Percentiles rank a stretch among this genome's conserved stretches.
phyloP scores from a whole-genome alignment of 2,113 vertebrate genomes.

The Triplophysa rosa region DNA sequence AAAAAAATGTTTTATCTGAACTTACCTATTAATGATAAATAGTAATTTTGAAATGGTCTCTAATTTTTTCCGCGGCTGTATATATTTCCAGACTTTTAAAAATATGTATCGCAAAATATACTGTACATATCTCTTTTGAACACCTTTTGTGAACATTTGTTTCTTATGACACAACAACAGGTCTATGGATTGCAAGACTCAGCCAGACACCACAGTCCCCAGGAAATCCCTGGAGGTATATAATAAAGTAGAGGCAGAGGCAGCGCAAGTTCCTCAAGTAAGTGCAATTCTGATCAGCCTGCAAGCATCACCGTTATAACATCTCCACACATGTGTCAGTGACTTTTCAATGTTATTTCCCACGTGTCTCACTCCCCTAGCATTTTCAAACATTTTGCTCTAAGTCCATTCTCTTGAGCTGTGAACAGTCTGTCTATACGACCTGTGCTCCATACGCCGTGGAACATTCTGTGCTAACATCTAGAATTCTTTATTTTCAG shows the following conservation, averaged over 20 bases:
- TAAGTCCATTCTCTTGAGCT: background rate
- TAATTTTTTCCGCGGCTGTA: too few relatives aligned
- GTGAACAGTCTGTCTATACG: constrained; percentile 49
- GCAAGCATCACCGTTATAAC: background rate
- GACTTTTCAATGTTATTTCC: constrained; percentile 15
- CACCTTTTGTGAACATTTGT: constrained; percentile 1
- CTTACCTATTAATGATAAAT: too few relatives aligned
- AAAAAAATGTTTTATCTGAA: too few relatives aligned
- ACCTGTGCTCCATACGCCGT: constrained; percentile 39
- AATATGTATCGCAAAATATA: background rate
- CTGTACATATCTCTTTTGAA: background rate
- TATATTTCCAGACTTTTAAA: background rate
- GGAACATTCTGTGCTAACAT: constrained; percentile 66
- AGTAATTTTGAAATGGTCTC: too few relatives aligned
- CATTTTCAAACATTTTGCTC: background rate
- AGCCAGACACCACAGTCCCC: constrained; percentile 76
- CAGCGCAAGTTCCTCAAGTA: constrained; percentile 86
- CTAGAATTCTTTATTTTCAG: constrained; percentile 78
- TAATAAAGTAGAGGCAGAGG: constrained; percentile 82
- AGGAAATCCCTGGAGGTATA: constrained; percentile 83
- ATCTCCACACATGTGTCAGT: constrained; percentile 14
- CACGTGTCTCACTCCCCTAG: background rate
- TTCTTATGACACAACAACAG: constrained; percentile 63
- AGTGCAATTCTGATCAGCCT: constrained; percentile 55
- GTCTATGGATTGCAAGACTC: constrained; percentile 87